Evolutionary conservation across 1,140 invertebrate species (phyloP).

Genomic region (Contarinia nasturtii): DNA sequence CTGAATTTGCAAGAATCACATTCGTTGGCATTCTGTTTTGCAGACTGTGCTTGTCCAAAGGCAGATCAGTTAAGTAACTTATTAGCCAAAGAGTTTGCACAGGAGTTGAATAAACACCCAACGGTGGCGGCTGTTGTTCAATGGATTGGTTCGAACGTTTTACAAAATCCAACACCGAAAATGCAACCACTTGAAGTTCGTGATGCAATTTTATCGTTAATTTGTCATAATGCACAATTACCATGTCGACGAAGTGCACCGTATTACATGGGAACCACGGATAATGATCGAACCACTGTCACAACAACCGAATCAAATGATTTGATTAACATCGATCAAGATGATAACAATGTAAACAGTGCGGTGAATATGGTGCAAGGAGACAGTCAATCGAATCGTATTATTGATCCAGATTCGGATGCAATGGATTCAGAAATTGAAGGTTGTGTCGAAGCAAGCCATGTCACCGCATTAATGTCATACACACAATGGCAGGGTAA

Average conservation of each 20-base stretch:
- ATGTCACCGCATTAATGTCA: constrained; percentile 50
- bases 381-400: constrained; percentile 1
- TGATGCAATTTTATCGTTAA: constrained; percentile 61
- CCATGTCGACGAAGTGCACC: constrained; percentile 35
- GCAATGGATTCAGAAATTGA: constrained; percentile 6
- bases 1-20: constrained; percentile 42
- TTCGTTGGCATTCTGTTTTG: constrained; percentile 68
- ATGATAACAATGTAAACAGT: constrained; percentile 12
- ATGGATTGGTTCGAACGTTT: constrained; percentile 36
- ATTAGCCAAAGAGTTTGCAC: constrained; percentile 8
- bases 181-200: constrained; percentile 48
- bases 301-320: constrained; percentile 10
- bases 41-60: constrained; percentile 60
- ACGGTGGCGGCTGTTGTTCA: constrained; percentile 43
- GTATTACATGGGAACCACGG: not conserved
- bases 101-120: constrained; percentile 28
- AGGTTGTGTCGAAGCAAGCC: constrained; percentile 25
- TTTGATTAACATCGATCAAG: constrained; percentile 23
- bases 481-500: constrained; percentile 56
- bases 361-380: constrained; percentile 4
- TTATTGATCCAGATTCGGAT: constrained; percentile 4
- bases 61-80: constrained; percentile 29
- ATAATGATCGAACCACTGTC: not conserved
- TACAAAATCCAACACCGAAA: constrained; percentile 39
- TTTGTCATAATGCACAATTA: constrained; percentile 61